phyloP scores from a whole-genome alignment of 2,797 vertebrate genomes.

The Meriones psammophilus region DNA sequence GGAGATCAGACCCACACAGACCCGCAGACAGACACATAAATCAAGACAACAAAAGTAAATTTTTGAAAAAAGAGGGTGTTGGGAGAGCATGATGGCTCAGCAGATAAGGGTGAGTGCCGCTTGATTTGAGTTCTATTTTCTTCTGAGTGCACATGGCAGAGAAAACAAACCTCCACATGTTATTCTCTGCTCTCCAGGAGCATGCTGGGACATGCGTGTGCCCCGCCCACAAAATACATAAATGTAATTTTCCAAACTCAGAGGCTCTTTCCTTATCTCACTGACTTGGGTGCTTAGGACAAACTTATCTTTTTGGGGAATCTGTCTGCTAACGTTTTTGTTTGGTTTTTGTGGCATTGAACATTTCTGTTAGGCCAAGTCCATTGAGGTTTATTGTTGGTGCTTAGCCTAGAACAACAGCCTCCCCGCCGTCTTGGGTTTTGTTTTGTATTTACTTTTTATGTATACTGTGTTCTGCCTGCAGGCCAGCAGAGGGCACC shows the following conservation, averaged over 20 bases:
- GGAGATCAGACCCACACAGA: too few species aligned
- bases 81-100: not conserved
- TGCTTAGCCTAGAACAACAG: not conserved
- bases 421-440: too few species aligned
- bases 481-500: too few species aligned
- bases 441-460: too few species aligned
- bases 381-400: not conserved
- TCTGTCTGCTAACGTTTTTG: not conserved
- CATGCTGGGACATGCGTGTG: not conserved
- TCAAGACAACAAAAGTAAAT: not conserved
- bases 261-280: not conserved
- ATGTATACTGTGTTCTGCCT: too few species aligned
- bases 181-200: not conserved
- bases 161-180: not conserved
- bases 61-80: not conserved
- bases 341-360: not conserved
- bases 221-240: not conserved
- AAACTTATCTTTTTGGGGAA: not conserved
- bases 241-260: not conserved
- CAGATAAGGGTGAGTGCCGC: not conserved
- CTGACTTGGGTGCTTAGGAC: not conserved
- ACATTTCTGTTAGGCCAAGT: not conserved
- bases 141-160: not conserved
- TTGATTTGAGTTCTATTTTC: not conserved
- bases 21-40: not conserved